Conservation (phyloP, 2,797 vertebrate species). For the Astyanax mexicanus region DNA sequence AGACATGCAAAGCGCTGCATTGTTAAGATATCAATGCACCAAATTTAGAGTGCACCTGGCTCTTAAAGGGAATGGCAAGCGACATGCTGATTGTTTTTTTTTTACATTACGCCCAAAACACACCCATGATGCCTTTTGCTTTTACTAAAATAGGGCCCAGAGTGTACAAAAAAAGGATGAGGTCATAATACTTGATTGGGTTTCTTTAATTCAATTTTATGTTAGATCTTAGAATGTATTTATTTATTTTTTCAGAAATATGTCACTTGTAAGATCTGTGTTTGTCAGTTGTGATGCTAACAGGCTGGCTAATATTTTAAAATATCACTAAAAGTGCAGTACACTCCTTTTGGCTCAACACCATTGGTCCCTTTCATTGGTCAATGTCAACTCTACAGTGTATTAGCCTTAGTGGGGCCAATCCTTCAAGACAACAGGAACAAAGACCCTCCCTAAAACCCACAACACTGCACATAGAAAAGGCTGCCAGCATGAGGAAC, state of each 20-base stretch:
- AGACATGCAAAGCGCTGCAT: too few relatives aligned
- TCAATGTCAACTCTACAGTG: background rate
- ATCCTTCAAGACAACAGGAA: constrained; percentile 27
- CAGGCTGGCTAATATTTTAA: background rate
- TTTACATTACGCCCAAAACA: too few relatives aligned
- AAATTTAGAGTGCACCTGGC: too few relatives aligned
- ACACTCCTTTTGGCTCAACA: background rate
- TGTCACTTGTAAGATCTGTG: background rate
- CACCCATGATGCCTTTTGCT: too few relatives aligned
- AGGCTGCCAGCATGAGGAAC: background rate
- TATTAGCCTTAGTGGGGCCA: background rate
- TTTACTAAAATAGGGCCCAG: too few relatives aligned
- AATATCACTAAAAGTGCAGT: background rate
- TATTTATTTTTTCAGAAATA: background rate
- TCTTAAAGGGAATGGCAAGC: too few relatives aligned
- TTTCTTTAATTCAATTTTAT: too few relatives aligned
- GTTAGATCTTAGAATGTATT: too few relatives aligned
- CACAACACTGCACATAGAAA: background rate
- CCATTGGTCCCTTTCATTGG: background rate
- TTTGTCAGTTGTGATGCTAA: background rate
- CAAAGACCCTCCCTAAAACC: constrained; percentile 8
- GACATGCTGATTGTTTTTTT: too few relatives aligned
- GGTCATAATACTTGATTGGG: too few relatives aligned
- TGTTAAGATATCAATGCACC: too few relatives aligned
- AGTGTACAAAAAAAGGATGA: too few relatives aligned